Base-by-base conservation (phyloP, 2,888 invertebrate species). In the Pherbina coryleti region DNA sequence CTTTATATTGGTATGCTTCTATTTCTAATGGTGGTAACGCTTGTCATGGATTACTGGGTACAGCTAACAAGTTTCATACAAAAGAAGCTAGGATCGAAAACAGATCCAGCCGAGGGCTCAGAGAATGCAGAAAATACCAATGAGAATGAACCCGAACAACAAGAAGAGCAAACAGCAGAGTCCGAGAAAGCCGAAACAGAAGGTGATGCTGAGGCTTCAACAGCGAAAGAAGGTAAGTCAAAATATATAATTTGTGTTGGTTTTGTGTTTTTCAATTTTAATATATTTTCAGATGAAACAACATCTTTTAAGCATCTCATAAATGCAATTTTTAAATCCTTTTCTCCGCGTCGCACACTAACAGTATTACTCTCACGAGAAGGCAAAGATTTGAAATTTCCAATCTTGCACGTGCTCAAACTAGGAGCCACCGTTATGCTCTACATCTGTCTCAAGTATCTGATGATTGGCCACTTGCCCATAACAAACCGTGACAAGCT, bases 331-430 rank as follows among this genome's bases (percentile, higher is more conserved):
- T 81, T 88, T 49, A 90, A 91, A 84, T 91, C 93, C 0, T 95
- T 95, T 89, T 95, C 95, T 0, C 89, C 94, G 9, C 92, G 93
- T 85, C 92, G 91, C 78, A 93, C 94, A 25, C 84, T 92, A 9
- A 88, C 87, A 72, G 91, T 92, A 84, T 90, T 95, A 79, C 85
- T 92, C 17, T 91, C 91, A 25, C 91, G 92, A 0, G 90, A 91
- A 0, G 86, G 88, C 0, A 85, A 89, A 1, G 90, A 90, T 62
- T 92, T 93, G 82, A 83, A 87, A 60, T 93, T 95, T 81, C 91
- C 92, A 49, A 93, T 94, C 85, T 92, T 95, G 79, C 93, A 95
- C 83, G 93, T 95, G 3, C 91, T 95, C 49, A 91, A 94, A 80
- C 92, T 93, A n/a, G 83, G 93, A 53, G 92, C 92, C 76, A 94